Conservation (phyloP, 2,888 invertebrate species). For the Ethmia dodecea region DNA sequence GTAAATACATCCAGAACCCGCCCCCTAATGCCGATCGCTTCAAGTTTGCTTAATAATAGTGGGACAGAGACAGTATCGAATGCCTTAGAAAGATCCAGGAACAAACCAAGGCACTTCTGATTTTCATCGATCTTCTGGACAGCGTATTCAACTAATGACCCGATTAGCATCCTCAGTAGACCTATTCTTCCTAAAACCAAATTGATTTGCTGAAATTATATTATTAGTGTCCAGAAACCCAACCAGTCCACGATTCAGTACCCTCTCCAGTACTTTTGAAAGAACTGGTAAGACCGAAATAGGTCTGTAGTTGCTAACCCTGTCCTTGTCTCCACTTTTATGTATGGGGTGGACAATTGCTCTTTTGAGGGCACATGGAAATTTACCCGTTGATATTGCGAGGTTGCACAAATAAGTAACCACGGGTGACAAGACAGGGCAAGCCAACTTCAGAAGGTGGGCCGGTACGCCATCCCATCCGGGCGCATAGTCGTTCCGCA, state of each 20-base stretch:
- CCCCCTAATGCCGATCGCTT: too few species aligned
- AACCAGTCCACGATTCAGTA: neutral
- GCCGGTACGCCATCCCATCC: neutral
- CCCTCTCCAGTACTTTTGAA: slow-evolving; percentile 7
- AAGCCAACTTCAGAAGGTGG: neutral
- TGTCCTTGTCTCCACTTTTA: slow-evolving; percentile 8
- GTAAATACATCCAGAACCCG: too few species aligned
- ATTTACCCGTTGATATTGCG: slow-evolving; percentile 2
- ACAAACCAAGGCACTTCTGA: neutral
- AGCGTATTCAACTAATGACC: neutral
- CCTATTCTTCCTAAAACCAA: neutral
- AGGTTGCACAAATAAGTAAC: slow-evolving; percentile 2
- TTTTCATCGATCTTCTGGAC: neutral
- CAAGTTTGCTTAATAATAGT: too few species aligned
- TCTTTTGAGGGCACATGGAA: slow-evolving; percentile 9
- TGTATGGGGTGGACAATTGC: slow-evolving; percentile 8
- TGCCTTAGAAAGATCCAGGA: neutral
- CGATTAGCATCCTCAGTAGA: neutral
- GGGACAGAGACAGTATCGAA: too few species aligned
- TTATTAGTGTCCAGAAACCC: neutral
- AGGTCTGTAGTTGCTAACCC: slow-evolving; percentile 9
- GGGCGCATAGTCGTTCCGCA: neutral
- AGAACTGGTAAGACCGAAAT: slow-evolving; percentile 14
- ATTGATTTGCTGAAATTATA: neutral
- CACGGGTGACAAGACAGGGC: neutral